Conservation (phyloP, 2,113 vertebrate genomes). For the Mungos mungo region DNA sequence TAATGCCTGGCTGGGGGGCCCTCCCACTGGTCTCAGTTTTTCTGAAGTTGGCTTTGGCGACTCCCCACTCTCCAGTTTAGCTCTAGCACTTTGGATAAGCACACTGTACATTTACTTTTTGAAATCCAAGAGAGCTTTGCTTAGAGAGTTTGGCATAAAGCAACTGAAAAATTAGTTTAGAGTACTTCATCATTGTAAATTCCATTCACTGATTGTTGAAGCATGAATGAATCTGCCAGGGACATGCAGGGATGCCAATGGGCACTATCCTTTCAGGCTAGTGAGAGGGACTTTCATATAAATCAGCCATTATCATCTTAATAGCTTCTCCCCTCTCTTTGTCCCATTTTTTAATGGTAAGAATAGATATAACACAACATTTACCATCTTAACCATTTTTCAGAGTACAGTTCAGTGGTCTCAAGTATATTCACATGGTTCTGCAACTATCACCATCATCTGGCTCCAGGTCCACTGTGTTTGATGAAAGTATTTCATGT, state of each 20-base stretch:
- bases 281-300: not conserved
- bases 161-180: not conserved
- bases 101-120: not conserved
- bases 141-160: not conserved
- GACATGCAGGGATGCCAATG: not conserved
- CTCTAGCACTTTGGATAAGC: not conserved
- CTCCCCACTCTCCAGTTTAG: not conserved
- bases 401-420: not conserved
- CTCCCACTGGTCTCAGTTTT: not conserved
- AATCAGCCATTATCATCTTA: not conserved
- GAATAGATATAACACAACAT: not conserved
- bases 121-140: conserved; percentile 19
- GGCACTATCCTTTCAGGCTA: not conserved
- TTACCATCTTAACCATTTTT: not conserved
- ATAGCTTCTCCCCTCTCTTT: not conserved
- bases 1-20: accelerated
- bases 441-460: not conserved
- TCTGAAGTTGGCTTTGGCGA: not conserved
- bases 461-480: not conserved
- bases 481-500: not conserved
- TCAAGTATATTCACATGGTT: not conserved
- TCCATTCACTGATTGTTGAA: not conserved
- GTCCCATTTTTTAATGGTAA: not conserved
- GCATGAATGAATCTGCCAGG: not conserved
- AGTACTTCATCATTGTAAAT: not conserved